Percentiles rank a stretch among this genome's conserved stretches.
Conservation (phyloP, 2,888 invertebrate genomes). For the Aphidoletes aphidimyza region DNA sequence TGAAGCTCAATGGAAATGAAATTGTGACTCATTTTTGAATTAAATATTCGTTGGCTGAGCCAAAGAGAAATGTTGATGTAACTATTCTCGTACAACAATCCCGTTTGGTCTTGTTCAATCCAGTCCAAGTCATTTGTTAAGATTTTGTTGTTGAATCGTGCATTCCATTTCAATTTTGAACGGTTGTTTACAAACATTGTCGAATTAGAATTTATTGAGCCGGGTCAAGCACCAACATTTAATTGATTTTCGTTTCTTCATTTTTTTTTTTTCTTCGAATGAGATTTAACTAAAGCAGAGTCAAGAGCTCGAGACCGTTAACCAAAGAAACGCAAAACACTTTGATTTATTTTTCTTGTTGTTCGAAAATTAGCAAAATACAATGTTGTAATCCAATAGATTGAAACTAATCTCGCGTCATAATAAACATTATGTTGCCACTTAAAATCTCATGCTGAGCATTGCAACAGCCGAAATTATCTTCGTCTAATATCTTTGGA, state of each 20-base stretch:
- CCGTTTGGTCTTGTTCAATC: not conserved
- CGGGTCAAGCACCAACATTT: slow-evolving; percentile 4
- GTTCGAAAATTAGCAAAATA: not conserved
- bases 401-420: not conserved
- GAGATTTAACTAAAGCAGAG: not conserved
- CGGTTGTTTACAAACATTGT: not conserved
- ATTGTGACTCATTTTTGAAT: not conserved
- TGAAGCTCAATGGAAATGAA: no score
- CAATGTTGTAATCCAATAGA: no score
- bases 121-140: not conserved
- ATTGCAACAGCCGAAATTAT: slow-evolving; percentile 40
- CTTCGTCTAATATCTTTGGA: not conserved
- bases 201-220: slow-evolving; percentile 6
- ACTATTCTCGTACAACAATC: not conserved
- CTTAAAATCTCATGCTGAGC: not conserved
- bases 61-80: not conserved
- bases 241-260: slow-evolving; percentile 26
- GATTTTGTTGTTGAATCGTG: not conserved
- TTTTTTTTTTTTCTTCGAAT: no score
- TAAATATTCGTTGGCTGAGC: not conserved
- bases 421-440: not conserved
- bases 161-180: not conserved
- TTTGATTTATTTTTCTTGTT: not conserved
- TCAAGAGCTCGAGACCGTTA: not conserved
- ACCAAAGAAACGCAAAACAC: not conserved